Conservation (phyloP, 1,140 invertebrate species). For the Papilio machaon region DNA sequence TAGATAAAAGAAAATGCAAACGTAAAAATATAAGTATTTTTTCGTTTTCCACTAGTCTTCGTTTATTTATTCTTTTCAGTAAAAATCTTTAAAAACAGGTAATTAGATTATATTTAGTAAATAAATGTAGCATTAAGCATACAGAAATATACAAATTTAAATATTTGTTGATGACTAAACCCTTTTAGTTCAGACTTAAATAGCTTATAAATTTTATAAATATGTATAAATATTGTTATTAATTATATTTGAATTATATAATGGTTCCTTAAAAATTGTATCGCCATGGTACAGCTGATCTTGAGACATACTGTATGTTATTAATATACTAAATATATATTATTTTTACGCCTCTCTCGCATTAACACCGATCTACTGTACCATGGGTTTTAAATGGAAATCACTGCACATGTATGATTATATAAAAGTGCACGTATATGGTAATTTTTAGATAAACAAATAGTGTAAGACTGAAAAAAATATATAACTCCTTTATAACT, state of each 20-base stretch:
- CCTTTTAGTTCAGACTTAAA: constrained; percentile 36
- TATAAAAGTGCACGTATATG: constrained; percentile 69
- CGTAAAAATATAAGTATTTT: neutral
- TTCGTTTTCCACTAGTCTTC: neutral
- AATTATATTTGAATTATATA: constrained; percentile 62
- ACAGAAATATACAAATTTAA: constrained; percentile 22
- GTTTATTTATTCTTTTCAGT: neutral
- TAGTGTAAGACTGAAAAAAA: constrained; percentile 75
- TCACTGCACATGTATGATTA: constrained; percentile 64
- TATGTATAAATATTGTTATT: constrained; percentile 71
- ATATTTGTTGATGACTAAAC: constrained; percentile 22
- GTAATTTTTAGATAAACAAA: constrained; percentile 61
- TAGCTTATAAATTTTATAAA: constrained; percentile 51
- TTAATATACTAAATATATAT: constrained; percentile 22
- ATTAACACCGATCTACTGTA: constrained; percentile 52
- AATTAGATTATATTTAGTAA: constrained; percentile 34
- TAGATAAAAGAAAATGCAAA: neutral
- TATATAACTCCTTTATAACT: constrained; percentile 53
- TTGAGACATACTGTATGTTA: constrained; percentile 36
- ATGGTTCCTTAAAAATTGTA: constrained; percentile 69
- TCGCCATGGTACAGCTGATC: constrained; percentile 55
- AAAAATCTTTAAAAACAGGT: constrained; percentile 34
- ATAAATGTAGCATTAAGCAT: constrained; percentile 18
- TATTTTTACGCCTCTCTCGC: constrained; percentile 17
- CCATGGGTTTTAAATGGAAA: constrained; percentile 56